Percentiles rank a stretch among this genome's conserved stretches.
Conservation (phyloP, 2,113 vertebrate species). For the Petromus typicus region DNA sequence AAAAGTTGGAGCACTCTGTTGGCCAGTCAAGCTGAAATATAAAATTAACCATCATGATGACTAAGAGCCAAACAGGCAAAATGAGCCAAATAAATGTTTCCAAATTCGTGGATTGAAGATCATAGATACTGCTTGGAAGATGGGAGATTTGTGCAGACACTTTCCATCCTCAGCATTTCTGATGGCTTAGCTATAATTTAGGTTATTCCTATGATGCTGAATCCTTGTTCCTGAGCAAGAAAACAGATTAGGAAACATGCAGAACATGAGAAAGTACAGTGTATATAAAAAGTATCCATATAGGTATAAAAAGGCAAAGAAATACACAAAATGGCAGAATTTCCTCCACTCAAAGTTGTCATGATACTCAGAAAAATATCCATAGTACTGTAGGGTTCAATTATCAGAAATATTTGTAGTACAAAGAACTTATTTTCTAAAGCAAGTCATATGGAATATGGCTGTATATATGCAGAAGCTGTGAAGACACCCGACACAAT, state of each 20-base stretch:
- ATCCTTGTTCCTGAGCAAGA: constrained; percentile 4
- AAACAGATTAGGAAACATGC: not conserved
- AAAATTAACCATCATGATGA: not conserved
- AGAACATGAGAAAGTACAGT: not conserved
- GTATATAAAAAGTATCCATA: not conserved
- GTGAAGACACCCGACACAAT: not conserved
- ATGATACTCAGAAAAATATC: constrained; percentile 23
- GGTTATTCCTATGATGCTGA: not conserved
- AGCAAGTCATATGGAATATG: not conserved
- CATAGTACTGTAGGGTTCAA: not conserved
- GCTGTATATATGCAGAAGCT: not conserved
- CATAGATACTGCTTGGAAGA: not conserved
- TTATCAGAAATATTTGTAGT: not conserved
- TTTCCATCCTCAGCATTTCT: not conserved
- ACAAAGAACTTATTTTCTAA: not conserved
- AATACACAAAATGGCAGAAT: not conserved
- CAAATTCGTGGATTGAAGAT: not conserved
- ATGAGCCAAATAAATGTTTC: not conserved
- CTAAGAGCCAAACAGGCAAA: not conserved
- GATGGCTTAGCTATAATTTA: not conserved
- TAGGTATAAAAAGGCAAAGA: not conserved
- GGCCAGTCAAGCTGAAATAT: not conserved
- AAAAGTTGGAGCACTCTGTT: not conserved
- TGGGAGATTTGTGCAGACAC: not conserved
- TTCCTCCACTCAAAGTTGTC: not conserved